Base-by-base conservation (phyloP, 2,888 invertebrate species). In the Oligia fasciuncula region DNA sequence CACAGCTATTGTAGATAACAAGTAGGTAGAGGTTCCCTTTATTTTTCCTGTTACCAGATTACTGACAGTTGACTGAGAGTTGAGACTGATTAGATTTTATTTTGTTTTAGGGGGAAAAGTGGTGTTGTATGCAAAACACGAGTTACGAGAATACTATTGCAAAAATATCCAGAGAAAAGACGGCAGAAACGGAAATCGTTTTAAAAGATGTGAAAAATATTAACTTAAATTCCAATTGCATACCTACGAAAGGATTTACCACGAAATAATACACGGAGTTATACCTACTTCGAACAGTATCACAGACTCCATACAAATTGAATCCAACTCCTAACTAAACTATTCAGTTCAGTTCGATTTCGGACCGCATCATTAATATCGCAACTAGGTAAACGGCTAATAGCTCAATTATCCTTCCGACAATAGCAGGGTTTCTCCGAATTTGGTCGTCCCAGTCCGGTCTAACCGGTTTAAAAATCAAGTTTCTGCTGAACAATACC, bases 401-500 rank as follows among this genome's bases (percentile, higher is more conserved):
- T 79, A 84, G 68, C 76, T 84, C 40, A 74, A 29, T 29, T 77
- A 85, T 88, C 80, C 83, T 84, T 79, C 69, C 68, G 75, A 73
- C 63, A 73, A 85, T n/a, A 57, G 68, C 68, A 76, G 62, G 65
- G 66, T 80, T 86, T 83, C 81, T 79, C 76, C 72, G 79, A 87
- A 84, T 80, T 85, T 66, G 67, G 76, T 78, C 83, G 70, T 74
- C 68, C 11, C 60, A 72, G 46, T 71, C 85, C 74, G 73, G 81
- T 84, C 57, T 49, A 63, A 88, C 87, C 79, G 80, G 83, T 83
- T 80, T 65, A 40, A 49, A 65, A 71, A 81, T 69, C 85, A 54
- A 65, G 77, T 81, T 77, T 79, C 19, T 19, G 49, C 23, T n/a
- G 43, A 83, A 88, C 83, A 88, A 88, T 87, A 79, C 82, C 62